phyloP scores from a whole-genome alignment of 2,888 invertebrate genomes.

The Micoletzkya japonica region DNA sequence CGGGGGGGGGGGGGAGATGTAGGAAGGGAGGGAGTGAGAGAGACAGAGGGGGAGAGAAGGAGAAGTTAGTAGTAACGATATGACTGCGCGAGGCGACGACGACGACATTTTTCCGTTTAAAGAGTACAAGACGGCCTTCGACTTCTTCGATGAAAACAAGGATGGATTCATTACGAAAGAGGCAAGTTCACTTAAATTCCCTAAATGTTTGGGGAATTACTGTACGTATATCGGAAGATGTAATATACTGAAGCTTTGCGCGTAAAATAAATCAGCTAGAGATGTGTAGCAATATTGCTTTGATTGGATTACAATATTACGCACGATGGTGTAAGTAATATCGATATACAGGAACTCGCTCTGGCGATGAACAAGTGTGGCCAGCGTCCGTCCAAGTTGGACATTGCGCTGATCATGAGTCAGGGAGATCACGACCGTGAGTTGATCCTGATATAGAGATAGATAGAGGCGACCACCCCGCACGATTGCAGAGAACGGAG shows the following conservation, averaged over 20 bases:
- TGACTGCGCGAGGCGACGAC: not conserved
- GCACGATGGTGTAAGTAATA: too few relatives aligned
- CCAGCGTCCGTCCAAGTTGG: constrained; percentile 56
- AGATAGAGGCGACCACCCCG: not conserved
- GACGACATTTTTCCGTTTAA: constrained; percentile 29
- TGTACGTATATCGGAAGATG: not conserved
- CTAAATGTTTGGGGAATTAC: not conserved
- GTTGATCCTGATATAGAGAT: constrained; percentile 17
- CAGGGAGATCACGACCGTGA: constrained; percentile 61
- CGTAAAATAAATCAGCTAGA: too few relatives aligned
- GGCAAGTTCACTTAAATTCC: not conserved
- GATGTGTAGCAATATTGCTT: too few relatives aligned
- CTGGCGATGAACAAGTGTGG: constrained; percentile 61
- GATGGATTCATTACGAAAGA: constrained; percentile 58
- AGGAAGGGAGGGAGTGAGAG: not conserved
- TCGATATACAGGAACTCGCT: constrained; percentile 51
- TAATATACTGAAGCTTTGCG: not conserved
- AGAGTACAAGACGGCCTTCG: constrained; percentile 59
- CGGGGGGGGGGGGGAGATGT: not conserved
- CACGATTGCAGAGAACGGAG: constrained; percentile 55
- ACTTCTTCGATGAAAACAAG: constrained; percentile 60
- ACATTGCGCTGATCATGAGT: constrained; percentile 57
- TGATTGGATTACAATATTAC: not conserved
- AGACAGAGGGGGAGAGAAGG: not conserved
- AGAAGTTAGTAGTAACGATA: too few relatives aligned